These are phyloP conservation scores for Hypercompe scribonia DNA, from an alignment of 2,888 invertebrate genomes.

Conservation along the genomic window DNA sequence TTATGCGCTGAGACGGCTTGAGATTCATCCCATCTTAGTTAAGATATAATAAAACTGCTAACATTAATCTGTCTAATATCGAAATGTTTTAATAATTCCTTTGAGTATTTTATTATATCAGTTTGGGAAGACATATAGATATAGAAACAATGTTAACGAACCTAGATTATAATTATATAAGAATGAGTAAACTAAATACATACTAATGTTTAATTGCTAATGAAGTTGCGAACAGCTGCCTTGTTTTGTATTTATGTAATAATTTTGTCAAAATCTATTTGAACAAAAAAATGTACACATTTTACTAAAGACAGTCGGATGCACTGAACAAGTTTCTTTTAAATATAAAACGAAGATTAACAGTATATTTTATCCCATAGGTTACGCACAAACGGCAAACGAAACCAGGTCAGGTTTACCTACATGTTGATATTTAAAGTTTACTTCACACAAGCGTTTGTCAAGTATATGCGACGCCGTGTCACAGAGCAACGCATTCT, in stretches of 20 bases:
- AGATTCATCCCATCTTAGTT: background rate
- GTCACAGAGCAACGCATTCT: too few relatives aligned
- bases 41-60: background rate
- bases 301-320: background rate
- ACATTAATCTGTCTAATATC: background rate
- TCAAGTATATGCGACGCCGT: too few relatives aligned
- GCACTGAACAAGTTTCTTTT: background rate
- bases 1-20: too few relatives aligned
- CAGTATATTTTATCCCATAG: background rate
- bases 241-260: background rate
- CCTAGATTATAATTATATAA: conserved; percentile 21
- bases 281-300: background rate
- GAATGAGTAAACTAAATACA: conserved; percentile 26
- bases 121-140: conserved; percentile 47
- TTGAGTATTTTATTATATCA: conserved; percentile 19
- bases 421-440: too few relatives aligned
- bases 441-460: too few relatives aligned
- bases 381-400: background rate
- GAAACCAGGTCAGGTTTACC: too few relatives aligned
- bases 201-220: conserved; percentile 11
- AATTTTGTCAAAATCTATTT: background rate
- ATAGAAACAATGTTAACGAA: conserved; percentile 23
- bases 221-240: conserved; percentile 8
- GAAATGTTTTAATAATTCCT: background rate
- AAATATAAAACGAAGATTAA: background rate